Conservation (phyloP, 2,113 vertebrate genomes). For the Felis catus region DNA sequence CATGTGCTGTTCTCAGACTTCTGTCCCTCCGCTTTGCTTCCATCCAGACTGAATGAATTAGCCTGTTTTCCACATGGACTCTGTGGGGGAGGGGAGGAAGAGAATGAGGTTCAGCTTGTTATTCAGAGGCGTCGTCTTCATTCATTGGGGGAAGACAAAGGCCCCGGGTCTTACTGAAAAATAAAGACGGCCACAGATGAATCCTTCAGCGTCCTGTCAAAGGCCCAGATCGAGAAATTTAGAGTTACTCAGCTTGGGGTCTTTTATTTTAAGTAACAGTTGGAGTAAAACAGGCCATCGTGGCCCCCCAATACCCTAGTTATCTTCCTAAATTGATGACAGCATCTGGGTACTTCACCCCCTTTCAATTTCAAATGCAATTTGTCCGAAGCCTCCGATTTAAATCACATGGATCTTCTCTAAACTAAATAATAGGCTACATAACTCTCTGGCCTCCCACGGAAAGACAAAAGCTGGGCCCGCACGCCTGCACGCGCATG, state of each 20-base stretch:
- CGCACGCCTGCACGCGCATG: rapidly evolving
- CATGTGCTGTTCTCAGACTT: not conserved
- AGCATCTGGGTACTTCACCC: slow-evolving; percentile 49
- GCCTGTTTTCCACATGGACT: not conserved
- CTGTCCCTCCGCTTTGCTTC: not conserved
- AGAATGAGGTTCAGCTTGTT: not conserved
- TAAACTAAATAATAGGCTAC: slow-evolving; percentile 43
- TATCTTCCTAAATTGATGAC: slow-evolving; percentile 35
- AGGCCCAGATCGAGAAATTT: slow-evolving; percentile 54
- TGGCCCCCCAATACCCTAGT: not conserved
- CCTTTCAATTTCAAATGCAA: slow-evolving; percentile 64
- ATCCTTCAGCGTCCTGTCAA: slow-evolving; percentile 32
- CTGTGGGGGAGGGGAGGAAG: not conserved
- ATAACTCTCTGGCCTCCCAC: not conserved
- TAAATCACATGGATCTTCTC: slow-evolving; percentile 53
- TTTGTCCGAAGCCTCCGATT: slow-evolving; percentile 66
- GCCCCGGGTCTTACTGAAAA: slow-evolving; percentile 53
- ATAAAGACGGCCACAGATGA: slow-evolving; percentile 40
- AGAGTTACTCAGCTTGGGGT: slow-evolving; percentile 23
- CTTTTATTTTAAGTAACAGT: slow-evolving; percentile 71
- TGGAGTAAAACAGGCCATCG: slow-evolving; percentile 3
- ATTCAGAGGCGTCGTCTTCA: not conserved
- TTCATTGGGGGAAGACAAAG: slow-evolving; percentile 42
- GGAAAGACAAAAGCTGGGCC: not conserved
- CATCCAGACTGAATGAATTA: not conserved